Base-by-base conservation (phyloP, 2,113 vertebrate species). In the Malurus melanocephalus region DNA sequence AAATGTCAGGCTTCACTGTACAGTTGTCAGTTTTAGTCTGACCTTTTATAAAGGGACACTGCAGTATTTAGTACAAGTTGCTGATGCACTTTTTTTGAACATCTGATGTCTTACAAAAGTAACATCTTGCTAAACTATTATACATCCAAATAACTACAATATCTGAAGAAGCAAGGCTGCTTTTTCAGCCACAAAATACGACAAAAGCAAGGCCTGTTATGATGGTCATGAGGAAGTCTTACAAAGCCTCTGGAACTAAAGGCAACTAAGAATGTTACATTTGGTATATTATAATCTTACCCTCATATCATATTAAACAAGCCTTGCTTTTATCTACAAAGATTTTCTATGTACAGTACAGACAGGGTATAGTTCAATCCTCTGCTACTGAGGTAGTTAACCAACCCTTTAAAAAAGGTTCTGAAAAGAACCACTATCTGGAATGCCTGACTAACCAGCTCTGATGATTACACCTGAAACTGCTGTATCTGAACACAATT, bases 121-220 rank as follows among this genome's bases (percentile, higher is more conserved):
- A 99, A 99, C 99, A 99, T 99, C 99, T 99, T 98, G 98, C 98
- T 99, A 98, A 98, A 98, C 98, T 98, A 98, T 98, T 97, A 98
- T 99, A 99, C 99, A 99, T 99, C 98, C 99, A 99, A 98, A 99
- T 99, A 99, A 99, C 99, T 99, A 99, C 98, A 99, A 99, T 99
- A 98, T 98, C 99, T 99, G 99, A 99, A 99, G 98, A 99, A 99
- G 99, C 99, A 98, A 98, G 98, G 98, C 97, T 97, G 99, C 99
- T 99, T 99, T 98, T 99, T 99, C 99, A 99, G 98, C 98, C 99
- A 98, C 97, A 98, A 99, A 99, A 99, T 98, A 98, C 97, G 98
- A 99, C 98, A 98, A 99, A 99, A 99, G 98, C 98, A 99, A 98
- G 98, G 98, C 98, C 98, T 98, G 98, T 99, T 97, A 97, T 97